Evolutionary conservation across 2,113 vertebrate genomes (phyloP), one percentile per base, ranked within the genome.

Genomic region (Rutilus rutilus): DNA sequence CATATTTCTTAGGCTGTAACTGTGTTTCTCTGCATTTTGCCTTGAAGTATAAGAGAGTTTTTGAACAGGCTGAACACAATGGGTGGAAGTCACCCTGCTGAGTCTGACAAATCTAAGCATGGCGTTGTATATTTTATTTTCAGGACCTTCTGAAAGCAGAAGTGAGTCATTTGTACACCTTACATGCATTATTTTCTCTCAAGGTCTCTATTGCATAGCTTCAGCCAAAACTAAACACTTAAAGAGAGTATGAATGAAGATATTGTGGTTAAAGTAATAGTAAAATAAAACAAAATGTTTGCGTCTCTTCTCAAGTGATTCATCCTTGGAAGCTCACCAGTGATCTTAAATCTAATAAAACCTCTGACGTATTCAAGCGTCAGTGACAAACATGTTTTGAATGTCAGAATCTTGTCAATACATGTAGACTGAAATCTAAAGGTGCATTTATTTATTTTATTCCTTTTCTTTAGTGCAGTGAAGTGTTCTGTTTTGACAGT

Each of bases 51-150:
- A 17, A 1, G 21, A 3, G 25, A 23, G 19, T 23, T 79, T 62
- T 79, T 79, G 8, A 47, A 80, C 78, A 19, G 23, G 30, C 77
- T 15, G 19, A 27, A 59, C 78, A 64, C 78, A 80, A 80, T 64
- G 14, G 78, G 78, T 11, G 78, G 59, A 80, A 80, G 25, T 80
- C 4, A 7, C 64, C n/a, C 36, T 27, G 14, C 25, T 11, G 33
- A 33, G 33, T 33, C 3, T 33, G 59, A 27, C 15, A 47, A 27
- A 21, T 27, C 23, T 3, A 62, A 79, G 15, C 15, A 64, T 21
- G 33, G 7, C 2, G 42, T 79, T 78, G 54, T 60, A 60, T 25
- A 59, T 78, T 52, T 30, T 77, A 11, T 23, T 71, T 78, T 39
- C 8, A 42, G 54, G 11, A 21, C 75, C 9, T 27, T 17, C 8